A percentile compares a stretch with the other conserved stretches of the same genome.
phyloP scores from a whole-genome alignment of 2,113 vertebrate species.

The Dicerorhinus sumatrensis region DNA sequence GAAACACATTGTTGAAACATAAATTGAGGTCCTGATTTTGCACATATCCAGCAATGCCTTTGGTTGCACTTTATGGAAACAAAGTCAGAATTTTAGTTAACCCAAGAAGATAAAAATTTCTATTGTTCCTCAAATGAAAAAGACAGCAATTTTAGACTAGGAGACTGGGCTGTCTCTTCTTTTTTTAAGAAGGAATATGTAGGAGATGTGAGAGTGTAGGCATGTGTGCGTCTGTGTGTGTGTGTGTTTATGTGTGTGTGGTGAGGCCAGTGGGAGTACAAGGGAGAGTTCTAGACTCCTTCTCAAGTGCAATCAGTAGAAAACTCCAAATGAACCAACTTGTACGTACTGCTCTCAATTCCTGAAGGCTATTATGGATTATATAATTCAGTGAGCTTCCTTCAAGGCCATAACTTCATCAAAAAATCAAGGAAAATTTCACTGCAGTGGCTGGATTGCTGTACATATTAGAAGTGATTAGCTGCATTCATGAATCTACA shows the following conservation, averaged over 20 bases:
- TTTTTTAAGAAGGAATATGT: not conserved
- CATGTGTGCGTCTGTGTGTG: not conserved
- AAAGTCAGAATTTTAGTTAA: not conserved
- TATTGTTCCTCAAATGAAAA: not conserved
- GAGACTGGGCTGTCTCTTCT: not conserved
- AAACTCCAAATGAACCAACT: not conserved
- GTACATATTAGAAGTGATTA: constrained; percentile 58
- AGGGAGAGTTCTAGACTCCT: not conserved
- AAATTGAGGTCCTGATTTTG: not conserved
- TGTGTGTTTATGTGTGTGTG: too few relatives aligned
- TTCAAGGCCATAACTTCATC: not conserved
- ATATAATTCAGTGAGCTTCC: constrained; percentile 44
- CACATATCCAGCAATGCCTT: not conserved
- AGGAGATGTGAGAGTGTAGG: not conserved
- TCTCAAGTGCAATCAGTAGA: not conserved
- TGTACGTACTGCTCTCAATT: not conserved
- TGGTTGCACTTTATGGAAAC: not conserved
- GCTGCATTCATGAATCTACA: constrained; percentile 74
- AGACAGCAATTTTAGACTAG: not conserved
- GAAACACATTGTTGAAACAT: not conserved
- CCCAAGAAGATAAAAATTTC: not conserved
- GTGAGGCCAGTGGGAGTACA: rapidly evolving
- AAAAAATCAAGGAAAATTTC: constrained; percentile 62
- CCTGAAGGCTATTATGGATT: constrained; percentile 39
- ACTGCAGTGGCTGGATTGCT: constrained; percentile 42